A percentile compares a stretch with the other conserved stretches of the same genome.
phyloP scores from a whole-genome alignment of 2,888 invertebrate species.

The Euproctis similis region DNA sequence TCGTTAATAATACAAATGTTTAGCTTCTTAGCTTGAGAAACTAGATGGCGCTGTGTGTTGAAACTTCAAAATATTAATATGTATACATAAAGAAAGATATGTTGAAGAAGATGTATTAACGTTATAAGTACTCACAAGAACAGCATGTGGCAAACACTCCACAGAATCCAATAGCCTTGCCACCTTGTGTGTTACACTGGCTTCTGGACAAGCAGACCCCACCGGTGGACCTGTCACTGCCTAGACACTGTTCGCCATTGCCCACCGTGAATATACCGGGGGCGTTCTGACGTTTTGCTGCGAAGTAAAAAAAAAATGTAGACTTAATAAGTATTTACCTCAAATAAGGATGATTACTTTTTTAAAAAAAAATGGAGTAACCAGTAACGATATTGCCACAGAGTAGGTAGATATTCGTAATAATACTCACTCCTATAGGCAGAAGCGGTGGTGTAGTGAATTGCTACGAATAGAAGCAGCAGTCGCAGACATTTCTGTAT shows the following conservation, averaged over 20 bases:
- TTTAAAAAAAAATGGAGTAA: too few species aligned
- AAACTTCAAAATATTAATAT: too few species aligned
- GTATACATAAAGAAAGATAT: too few species aligned
- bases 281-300: constrained; percentile 47
- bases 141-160: constrained; percentile 71
- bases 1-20: too few species aligned
- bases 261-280: constrained; percentile 57
- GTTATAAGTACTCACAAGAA: constrained; percentile 51
- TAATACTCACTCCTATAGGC: constrained; percentile 44
- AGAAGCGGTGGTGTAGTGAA: constrained; percentile 31
- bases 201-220: constrained; percentile 71
- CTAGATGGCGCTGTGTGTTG: too few species aligned
- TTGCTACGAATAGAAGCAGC: constrained; percentile 37
- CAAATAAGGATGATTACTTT: too few species aligned
- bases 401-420: too few species aligned
- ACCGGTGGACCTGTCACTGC: constrained; percentile 51
- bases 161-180: constrained; percentile 67
- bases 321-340: too few species aligned
- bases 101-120: too few species aligned
- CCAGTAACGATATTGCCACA: too few species aligned
- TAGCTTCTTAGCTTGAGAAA: too few species aligned
- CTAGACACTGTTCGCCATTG: constrained; percentile 58
- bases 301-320: not conserved
- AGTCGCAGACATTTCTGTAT: constrained; percentile 31
- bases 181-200: constrained; percentile 72